These are phyloP conservation scores for Helicolenus hilgendorfi DNA, from an alignment of 2,797 vertebrate genomes.

Conservation along the genomic window DNA sequence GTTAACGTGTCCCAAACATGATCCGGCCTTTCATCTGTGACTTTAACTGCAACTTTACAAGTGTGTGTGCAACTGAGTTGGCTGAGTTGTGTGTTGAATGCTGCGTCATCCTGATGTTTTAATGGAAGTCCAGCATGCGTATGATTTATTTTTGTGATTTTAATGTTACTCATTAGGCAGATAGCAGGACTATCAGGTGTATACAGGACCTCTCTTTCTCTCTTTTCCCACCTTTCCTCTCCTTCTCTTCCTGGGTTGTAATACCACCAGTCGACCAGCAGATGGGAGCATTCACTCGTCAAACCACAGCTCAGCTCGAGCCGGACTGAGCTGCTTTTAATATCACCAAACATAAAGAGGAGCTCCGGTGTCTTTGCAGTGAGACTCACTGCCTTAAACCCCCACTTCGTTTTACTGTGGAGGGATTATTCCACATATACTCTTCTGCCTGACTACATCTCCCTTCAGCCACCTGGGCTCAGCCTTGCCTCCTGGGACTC, in stretches of 20 bases:
- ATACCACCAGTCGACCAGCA: constrained; percentile 76
- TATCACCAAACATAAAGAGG: constrained; percentile 50
- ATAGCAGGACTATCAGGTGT: constrained; percentile 48
- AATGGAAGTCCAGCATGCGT: constrained; percentile 48
- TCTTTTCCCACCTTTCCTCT: constrained; percentile 7
- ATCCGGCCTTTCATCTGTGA: neutral
- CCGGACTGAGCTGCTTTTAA: constrained; percentile 27
- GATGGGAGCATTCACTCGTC: constrained; percentile 62
- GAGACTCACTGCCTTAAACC: constrained; percentile 78
- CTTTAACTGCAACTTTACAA: neutral
- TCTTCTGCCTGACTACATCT: constrained; percentile 53
- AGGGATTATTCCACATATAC: constrained; percentile 37
- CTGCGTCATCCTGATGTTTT: neutral
- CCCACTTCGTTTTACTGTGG: constrained; percentile 15
- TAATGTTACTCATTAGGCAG: constrained; percentile 25
- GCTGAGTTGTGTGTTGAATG: constrained; percentile 35
- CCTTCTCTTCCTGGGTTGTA: constrained; percentile 66
- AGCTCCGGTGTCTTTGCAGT: constrained; percentile 45
- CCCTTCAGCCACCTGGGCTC: constrained; percentile 73
- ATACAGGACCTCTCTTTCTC: constrained; percentile 38
- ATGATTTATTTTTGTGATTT: constrained; percentile 23
- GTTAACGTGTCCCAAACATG: constrained; percentile 21
- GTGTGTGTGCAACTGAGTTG: neutral
- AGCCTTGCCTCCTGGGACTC: neutral
- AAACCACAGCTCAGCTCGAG: constrained; percentile 74